Evolutionary conservation across 2,888 invertebrate species (phyloP), one percentile per base, ranked within the genome.

Genomic region (Andrena camellia): DNA sequence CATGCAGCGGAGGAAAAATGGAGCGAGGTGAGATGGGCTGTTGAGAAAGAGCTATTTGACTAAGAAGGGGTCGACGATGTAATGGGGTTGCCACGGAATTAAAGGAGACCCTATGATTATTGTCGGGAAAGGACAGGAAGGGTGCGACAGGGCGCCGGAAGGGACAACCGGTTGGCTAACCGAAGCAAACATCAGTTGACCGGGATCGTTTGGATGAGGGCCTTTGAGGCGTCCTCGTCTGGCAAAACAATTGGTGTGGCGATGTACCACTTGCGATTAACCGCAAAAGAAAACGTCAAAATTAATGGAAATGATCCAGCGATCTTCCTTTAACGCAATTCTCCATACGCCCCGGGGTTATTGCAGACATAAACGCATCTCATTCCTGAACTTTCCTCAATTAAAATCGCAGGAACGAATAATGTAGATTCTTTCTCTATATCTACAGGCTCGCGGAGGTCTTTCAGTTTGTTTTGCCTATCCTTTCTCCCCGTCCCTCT

Each of bases 51-150:
- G 88, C 89, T 92, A 91, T 92, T 93, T 91, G 90, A 89, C 90
- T 90, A 87, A 90, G 89, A 89, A 92, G 42, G 92, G 90, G 90
- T 90, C 87, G 80, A 83, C 87, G 88, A 90, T 90, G 90, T 90
- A 92, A 92, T 91, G 91, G 91, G 92, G 92, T 92, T 89, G 91
- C 88, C 85, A 86, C 87, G 89, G 90, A 92, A 93, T 93, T 92
- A 91, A 92, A 93, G 91, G 90, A 89, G 89, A 90, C 87, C 85
- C 88, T 81, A 86, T 89, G 91, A 92, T 92, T 91, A 92, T 91
- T 90, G 87, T 87, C 86, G 85, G 88, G 80, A 84, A 79, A 72
- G 76, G 84, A 81, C 83, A 73, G 42, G 78, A 64, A 80, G 86
- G 85, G 85, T 69, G 78, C 67, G 74, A 78, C 80, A 82, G 85